Conservation (phyloP, 2,113 vertebrate species). For the Tragelaphus buxtoni region DNA sequence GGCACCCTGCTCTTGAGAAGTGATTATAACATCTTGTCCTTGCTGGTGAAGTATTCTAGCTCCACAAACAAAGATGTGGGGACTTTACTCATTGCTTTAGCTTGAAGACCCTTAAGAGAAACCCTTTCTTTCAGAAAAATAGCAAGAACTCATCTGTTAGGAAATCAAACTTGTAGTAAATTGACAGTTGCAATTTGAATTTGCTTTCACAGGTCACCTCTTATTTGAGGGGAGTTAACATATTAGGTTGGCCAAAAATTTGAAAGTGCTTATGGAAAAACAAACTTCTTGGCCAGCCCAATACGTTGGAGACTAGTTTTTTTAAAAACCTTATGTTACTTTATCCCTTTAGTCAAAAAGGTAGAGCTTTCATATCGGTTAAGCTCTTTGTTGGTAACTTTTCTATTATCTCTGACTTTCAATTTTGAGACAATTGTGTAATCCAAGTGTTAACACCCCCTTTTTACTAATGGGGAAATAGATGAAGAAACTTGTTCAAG, state of each 20-base stretch:
- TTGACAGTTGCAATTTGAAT: not conserved
- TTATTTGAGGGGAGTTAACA: not conserved
- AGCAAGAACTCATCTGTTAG: not conserved
- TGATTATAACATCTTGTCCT: not conserved
- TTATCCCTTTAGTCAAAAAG: not conserved
- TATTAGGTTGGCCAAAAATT: not conserved
- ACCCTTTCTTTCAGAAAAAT: not conserved
- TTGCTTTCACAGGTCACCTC: not conserved
- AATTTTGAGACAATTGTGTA: not conserved
- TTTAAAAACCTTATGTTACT: not conserved
- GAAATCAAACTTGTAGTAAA: not conserved
- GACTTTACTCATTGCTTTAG: not conserved
- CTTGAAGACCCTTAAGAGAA: not conserved
- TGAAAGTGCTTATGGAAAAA: not conserved
- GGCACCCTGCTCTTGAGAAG: not conserved
- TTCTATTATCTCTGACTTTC: not conserved
- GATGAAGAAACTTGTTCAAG: not conserved
- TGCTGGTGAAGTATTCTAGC: not conserved
- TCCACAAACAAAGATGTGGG: not conserved
- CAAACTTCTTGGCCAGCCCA: not conserved
- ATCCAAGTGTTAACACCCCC: not conserved
- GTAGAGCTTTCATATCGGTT: not conserved
- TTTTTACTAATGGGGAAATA: not conserved
- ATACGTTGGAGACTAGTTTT: not conserved
- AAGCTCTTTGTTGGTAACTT: not conserved